Percentiles rank a stretch among this genome's conserved stretches.
These are phyloP conservation scores for Vicugna pacos DNA, from an alignment of 2,113 vertebrate species.

Conservation along the genomic window DNA sequence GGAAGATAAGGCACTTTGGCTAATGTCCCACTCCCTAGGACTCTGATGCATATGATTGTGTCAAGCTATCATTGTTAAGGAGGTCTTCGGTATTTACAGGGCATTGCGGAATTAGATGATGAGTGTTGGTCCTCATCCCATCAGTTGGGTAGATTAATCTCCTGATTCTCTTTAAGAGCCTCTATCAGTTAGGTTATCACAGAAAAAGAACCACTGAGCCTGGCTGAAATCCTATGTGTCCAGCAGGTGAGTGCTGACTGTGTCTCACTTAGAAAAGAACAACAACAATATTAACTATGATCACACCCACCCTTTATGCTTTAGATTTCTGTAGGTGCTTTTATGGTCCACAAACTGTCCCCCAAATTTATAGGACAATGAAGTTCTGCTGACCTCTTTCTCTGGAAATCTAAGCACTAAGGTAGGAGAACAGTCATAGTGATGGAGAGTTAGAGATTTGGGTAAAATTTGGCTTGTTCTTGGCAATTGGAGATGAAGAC, in stretches of 20 bases:
- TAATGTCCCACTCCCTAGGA: not conserved
- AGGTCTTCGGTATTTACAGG: not conserved
- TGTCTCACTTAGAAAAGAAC: not conserved
- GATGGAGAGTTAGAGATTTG: not conserved
- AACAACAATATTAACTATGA: not conserved
- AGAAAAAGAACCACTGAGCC: not conserved
- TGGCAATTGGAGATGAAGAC: not conserved
- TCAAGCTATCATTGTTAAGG: not conserved
- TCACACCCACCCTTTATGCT: not conserved
- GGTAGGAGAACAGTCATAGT: not conserved
- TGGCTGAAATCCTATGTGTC: not conserved
- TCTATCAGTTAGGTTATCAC: slow-evolving; percentile 5
- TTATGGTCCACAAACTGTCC: not conserved
- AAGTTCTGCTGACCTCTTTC: not conserved
- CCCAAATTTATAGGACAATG: not conserved
- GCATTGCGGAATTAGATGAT: not conserved
- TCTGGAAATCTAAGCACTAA: not conserved
- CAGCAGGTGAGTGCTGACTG: not conserved
- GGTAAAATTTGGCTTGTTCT: not conserved
- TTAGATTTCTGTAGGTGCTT: not conserved
- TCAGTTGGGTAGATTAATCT: slow-evolving; percentile 8
- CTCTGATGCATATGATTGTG: not conserved
- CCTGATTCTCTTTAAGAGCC: slow-evolving; percentile 17
- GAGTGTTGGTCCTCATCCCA: not conserved
- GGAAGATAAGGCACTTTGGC: not conserved